Conservation (phyloP, 2,113 vertebrate species). For the Bothrops jararaca region DNA sequence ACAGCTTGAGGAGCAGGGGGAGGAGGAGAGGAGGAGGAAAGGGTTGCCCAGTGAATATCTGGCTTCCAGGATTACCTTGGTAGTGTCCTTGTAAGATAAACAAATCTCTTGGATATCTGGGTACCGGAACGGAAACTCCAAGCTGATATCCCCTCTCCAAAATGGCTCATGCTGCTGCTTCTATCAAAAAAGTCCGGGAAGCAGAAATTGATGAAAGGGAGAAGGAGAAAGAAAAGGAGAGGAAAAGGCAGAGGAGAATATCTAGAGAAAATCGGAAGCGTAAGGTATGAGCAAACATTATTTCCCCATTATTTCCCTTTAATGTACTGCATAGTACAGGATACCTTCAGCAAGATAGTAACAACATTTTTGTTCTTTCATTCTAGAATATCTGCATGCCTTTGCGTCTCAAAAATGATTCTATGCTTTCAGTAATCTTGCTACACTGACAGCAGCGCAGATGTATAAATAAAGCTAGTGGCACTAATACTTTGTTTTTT, state of each 20-base stretch:
- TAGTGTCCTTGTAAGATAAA: constrained; percentile 41
- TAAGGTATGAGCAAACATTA: constrained; percentile 81
- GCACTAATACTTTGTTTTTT: rapidly evolving
- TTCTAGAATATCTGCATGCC: not conserved
- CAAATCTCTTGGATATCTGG: constrained; percentile 53
- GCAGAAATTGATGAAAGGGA: constrained; percentile 84
- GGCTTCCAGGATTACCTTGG: constrained; percentile 38
- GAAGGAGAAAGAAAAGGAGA: constrained; percentile 87
- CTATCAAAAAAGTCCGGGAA: constrained; percentile 95
- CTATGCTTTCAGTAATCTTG: not conserved
- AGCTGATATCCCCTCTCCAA: constrained; percentile 49
- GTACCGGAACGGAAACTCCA: constrained; percentile 39
- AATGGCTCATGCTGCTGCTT: constrained; percentile 96
- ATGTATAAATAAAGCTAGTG: not conserved
- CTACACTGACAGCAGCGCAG: constrained; percentile 34
- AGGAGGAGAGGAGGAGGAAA: constrained; percentile 46
- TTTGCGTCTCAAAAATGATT: constrained; percentile 16
- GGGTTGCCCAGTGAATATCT: constrained; percentile 59
- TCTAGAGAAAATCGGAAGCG: constrained; percentile 92
- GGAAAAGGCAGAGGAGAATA: constrained; percentile 81
- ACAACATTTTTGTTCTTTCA: not conserved
- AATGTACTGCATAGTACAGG: not conserved
- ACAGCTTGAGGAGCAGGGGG: constrained; percentile 40
- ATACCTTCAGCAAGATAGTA: not conserved
- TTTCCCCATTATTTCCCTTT: not conserved